phyloP scores from a whole-genome alignment of 2,888 invertebrate genomes.

The Andrena dorsata region DNA sequence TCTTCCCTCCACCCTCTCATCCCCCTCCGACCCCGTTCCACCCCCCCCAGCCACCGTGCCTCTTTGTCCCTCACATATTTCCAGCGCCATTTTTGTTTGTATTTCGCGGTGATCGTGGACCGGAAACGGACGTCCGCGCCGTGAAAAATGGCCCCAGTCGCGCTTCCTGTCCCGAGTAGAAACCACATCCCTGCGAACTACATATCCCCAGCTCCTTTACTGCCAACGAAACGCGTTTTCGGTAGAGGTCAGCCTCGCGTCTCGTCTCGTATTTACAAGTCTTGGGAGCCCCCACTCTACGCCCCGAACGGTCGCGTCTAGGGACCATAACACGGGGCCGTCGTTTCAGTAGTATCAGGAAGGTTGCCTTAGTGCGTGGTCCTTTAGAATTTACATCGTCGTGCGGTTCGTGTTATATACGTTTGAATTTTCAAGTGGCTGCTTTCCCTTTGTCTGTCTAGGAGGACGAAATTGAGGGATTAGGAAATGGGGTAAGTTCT shows the following conservation, averaged over 20 bases:
- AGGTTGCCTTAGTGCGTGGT: neutral
- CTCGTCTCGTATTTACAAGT: conserved; percentile 33
- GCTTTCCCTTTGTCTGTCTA: neutral
- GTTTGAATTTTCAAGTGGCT: neutral
- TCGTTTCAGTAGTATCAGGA: neutral
- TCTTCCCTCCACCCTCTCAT: conserved; percentile 10
- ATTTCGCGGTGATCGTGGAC: conserved; percentile 79
- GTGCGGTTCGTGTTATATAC: neutral
- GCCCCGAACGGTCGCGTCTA: neutral
- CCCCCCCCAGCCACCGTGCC: neutral
- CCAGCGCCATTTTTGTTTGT: conserved; percentile 80
- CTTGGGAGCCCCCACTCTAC: conserved; percentile 7
- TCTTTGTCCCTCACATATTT: conserved; percentile 53
- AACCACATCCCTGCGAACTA: conserved; percentile 17
- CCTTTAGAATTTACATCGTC: conserved; percentile 12
- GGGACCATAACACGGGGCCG: neutral
- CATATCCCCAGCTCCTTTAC: conserved; percentile 8
- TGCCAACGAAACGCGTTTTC: conserved; percentile 48
- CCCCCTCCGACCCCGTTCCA: neutral
- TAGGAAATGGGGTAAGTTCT: neutral
- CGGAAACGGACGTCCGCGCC: conserved; percentile 83
- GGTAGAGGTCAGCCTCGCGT: neutral
- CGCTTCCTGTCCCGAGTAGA: conserved; percentile 74
- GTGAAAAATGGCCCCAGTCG: conserved; percentile 82
- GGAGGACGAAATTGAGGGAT: neutral